Evolutionary conservation across 2,797 vertebrate species (phyloP), one percentile per base, ranked within the genome.

Genomic region (Pipistrellus nathusii): DNA sequence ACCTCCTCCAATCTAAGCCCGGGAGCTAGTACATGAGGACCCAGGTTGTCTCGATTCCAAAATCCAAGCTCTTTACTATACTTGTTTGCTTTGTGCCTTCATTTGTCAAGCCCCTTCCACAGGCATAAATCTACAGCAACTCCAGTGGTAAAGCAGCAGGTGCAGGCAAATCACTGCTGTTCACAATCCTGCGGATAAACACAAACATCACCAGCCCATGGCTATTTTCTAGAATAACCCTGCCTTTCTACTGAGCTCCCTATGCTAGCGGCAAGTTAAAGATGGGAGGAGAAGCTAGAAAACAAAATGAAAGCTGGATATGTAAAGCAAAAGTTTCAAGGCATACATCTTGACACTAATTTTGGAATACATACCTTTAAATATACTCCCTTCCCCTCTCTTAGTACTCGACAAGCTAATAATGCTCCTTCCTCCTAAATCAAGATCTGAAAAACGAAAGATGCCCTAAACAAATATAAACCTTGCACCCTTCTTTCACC

Each of bases 311-410:
- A 80, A 87, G 62, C 17, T 27, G 13, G 17, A 15, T 1, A 6
- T 15, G 17, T 9, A 88, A 59, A 90, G 57, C 57, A 80, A 82
- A 76, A 89, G 66, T 6, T 35, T 94, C 69, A 78, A 80, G 75
- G 35, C 27, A 83, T 6, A 53, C 46, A 27, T 15, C 35, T 57
- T 25, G 51, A 85, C 30, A 1, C 8, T 68, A 59, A 73, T 51
- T 76, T 55, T 55, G 20, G 13, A 78, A 2, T 15, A 88, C 48
- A 27, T 35, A 12, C 27, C 88, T 44, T 85, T 76, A 46, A n/a
- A 38, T 27, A 48, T 0, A 3, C 11, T 82, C 57, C 35, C 32
- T 68, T 51, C 1, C 30, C 32, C 32, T 30, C n/a, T 57, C 15
- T 81, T 48, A 25, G 30, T 48, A 86, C 59, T 84, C 80, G 64